Base-by-base conservation (phyloP, 2,113 vertebrate species). In the Redunca redunca region DNA sequence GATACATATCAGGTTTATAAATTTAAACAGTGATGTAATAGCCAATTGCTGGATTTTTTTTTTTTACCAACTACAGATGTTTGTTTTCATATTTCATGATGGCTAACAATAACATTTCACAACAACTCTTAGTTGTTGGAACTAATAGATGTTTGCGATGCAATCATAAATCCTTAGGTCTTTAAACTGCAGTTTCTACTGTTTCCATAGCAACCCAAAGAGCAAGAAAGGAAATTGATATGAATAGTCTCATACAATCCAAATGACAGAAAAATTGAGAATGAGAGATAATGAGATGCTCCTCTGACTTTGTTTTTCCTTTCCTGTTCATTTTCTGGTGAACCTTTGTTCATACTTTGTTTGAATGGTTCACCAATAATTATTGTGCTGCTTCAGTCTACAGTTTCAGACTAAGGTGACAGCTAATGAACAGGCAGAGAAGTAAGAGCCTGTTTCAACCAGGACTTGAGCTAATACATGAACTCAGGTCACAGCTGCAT, bases 401-500 rank as follows among this genome's bases (percentile, higher is more conserved):
- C 90, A 95, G 95, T 93, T 97, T 97, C 93, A 87, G 28, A 95
- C 55, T 83, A 94, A 98, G 95, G 97, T 92, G 91, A 28, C 62
- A 87, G 94, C 95, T 93, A 93, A 52, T 33, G 5, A 91, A 97
- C 96, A 96, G 53, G 91, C 97, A 48, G 57, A 96, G 96, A 98
- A 97, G 89, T 94, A 98, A 97, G 91, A 64, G 30, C 88, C 57
- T 97, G 89, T 86, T 58, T 83, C 97, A 97, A 36, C 98, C 98
- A 98, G 97, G 91, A 91, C 95, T 98, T 97, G 97, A 98, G 98
- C 98, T 98, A 97, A 98, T 93, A 98, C 97, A 98, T 95, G 96
- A 99, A 98, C 98, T 98, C 98, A 97, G 96, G 94, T 97, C 97
- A 77, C 98, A 99, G 99, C 98, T 99, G 98, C 97, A 92, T 98